Evolutionary conservation across 2,797 vertebrate species (phyloP).

Genomic region (Ptychobarbus kaznakovi): DNA sequence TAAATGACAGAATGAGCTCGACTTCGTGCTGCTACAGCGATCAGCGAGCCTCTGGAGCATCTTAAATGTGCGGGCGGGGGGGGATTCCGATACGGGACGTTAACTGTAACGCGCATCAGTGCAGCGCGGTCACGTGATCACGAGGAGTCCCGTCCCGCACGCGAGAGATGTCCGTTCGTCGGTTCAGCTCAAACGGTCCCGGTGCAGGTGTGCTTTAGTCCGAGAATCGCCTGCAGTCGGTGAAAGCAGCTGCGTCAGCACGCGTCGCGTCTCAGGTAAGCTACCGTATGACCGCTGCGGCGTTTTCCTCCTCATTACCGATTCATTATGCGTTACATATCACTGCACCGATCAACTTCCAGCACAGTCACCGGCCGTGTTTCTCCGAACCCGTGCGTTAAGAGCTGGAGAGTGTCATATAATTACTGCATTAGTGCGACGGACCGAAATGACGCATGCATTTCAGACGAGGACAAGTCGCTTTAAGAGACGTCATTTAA

Average conservation of each 20-base stretch:
- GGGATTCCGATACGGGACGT: slow-evolving; percentile 36
- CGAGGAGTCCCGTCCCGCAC: slow-evolving; percentile 33
- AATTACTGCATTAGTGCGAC: not conserved
- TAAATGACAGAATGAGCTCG: not conserved
- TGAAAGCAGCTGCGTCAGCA: not conserved
- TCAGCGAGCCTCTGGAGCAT: not conserved
- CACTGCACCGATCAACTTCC: not conserved
- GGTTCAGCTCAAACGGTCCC: not conserved
- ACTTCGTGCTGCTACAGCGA: not conserved
- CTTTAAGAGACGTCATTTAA: not conserved
- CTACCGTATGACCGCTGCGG: not conserved
- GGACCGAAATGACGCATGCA: not conserved
- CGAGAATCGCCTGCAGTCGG: not conserved
- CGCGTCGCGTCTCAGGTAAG: slow-evolving; percentile 23
- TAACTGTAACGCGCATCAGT: slow-evolving; percentile 1
- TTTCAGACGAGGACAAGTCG: not conserved
- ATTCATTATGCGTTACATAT: not conserved
- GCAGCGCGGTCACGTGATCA: slow-evolving; percentile 5
- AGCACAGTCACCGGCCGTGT: not conserved
- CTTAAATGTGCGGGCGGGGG: not conserved
- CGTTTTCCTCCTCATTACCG: not conserved
- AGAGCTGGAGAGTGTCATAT: not conserved
- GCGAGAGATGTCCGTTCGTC: not conserved
- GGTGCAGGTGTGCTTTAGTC: not conserved
- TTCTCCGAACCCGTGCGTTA: not conserved